Base-by-base conservation (phyloP, 2,888 invertebrate genomes). In the Gandaritis pyraliata region DNA sequence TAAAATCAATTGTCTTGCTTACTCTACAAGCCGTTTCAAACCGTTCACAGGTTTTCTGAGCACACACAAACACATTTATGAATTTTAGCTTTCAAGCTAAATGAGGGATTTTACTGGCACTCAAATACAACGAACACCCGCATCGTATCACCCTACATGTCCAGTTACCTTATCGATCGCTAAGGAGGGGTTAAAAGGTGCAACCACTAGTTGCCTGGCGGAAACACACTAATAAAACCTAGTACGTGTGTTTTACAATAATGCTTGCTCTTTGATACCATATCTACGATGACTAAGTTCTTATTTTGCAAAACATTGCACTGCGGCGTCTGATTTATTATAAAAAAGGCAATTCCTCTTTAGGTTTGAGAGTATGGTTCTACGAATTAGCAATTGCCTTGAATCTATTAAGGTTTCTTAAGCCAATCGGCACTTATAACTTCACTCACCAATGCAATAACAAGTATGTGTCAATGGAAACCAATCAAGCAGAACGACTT, bases 391-490 rank as follows among this genome's bases (percentile, higher is more conserved):
- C 54, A 61, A 63, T 54, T 60, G 57, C 56, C 45, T 60, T 59
- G 48, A 55, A 56, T 58, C 51, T 58, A 62, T 69, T 64, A 58
- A 46, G 53, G 60, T 69, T 67, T 69, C 67, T 66, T 57, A 68
- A 68, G 64, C 48, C 53, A 51, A 58, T 65, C 65, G 57, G 38
- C 61, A 45, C 62, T 54, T 30, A 45, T 60, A n/a, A 56, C 56
- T 30, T 48, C 48, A 47, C 15, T 48, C 33, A 47, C 30, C 58
- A 73, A 64, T 71, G 72, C 69, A 74, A 69, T 76, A 71, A 70
- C 70, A 66, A 65, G 67, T 69, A 69, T 68, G 69, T 77, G 73
- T 73, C 78, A 77, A 73, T 76, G 67, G 76, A 75, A 76, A 68
- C 71, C 73, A 75, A 74, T 74, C 70, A 77, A 72, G 73, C 68